A percentile compares a stretch with the other conserved stretches of the same genome.
Conservation (phyloP, 2,888 invertebrate genomes). For the Phalera bucephala region DNA sequence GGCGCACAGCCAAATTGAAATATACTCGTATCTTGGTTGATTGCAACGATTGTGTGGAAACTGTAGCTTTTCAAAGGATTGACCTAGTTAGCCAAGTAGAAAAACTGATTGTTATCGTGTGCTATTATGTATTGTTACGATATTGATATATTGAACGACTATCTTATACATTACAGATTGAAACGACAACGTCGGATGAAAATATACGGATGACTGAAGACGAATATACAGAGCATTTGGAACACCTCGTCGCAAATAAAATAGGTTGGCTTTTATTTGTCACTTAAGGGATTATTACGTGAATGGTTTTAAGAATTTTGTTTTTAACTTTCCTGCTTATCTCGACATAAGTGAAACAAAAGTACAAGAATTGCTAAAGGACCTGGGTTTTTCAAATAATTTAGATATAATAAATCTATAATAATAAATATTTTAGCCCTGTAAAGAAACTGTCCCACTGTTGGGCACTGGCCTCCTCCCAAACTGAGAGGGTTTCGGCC, state of each 20-base stretch:
- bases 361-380: no score
- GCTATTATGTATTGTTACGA: slow-evolving; percentile 49
- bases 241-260: neutral
- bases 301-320: slow-evolving; percentile 1
- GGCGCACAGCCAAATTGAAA: slow-evolving; percentile 67
- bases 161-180: slow-evolving; percentile 41
- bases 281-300: neutral
- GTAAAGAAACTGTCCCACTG: no score
- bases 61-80: slow-evolving; percentile 55
- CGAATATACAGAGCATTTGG: slow-evolving; percentile 6
- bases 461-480: no score
- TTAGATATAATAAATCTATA: no score
- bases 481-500: no score
- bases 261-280: neutral
- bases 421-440: no score
- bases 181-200: slow-evolving; percentile 32
- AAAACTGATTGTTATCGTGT: slow-evolving; percentile 49
- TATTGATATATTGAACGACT: slow-evolving; percentile 42
- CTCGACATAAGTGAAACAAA: no score
- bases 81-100: slow-evolving; percentile 59
- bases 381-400: no score
- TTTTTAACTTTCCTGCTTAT: no score
- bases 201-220: slow-evolving; percentile 25
- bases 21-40: slow-evolving; percentile 60
- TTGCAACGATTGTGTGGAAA: slow-evolving; percentile 58